Base-by-base conservation (phyloP, 2,888 invertebrate species). In the Thumatha senex region DNA sequence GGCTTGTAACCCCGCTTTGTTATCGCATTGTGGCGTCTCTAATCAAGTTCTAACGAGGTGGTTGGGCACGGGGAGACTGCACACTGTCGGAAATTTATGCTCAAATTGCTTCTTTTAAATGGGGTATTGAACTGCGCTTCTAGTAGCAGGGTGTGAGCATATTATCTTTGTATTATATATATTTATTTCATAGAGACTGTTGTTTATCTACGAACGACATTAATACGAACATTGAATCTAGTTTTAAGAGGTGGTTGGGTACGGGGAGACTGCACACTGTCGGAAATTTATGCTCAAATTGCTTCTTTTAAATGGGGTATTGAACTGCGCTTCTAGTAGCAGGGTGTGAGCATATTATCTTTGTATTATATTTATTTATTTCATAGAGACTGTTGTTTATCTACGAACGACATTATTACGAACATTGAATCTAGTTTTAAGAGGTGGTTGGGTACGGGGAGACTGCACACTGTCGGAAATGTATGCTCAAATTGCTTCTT, bases 391-490 rank as follows among this genome's bases (percentile, higher is more conserved):
- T 24, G 5, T 24, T 24, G 18, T 24, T 24, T 24, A 24, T 24
- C 18, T 24, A 24, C 2, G 5, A 24, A 4, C 18, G n/a, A n/a
- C n/a, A n/a, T n/a, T n/a, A n/a, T n/a, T n/a, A n/a, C n/a, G n/a
- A n/a, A n/a, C n/a, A n/a, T n/a, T n/a, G n/a, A 83, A 84, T 84
- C 82, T 82, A 80, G 68, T 79, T 78, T 74, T 82, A 82, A 85
- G 79, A 84, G 78, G 70, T 73, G 69, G 69, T 70, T 65, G 57
- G 39, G 46, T 48, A 52, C 56, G 66, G 42, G 69, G 54, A 43
- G 61, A 47, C 15, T 66, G 49, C 54, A 72, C 67, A 74, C 55
- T 62, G 56, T 12, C 15, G 40, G 15, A 4, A 8, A 31, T 24
- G n/a, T 13, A 29, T 41, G 43, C 46, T 39, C 39, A 33, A 39